These are phyloP conservation scores for Nicator chloris DNA, from an alignment of 2,113 vertebrate genomes.

Conservation along the genomic window DNA sequence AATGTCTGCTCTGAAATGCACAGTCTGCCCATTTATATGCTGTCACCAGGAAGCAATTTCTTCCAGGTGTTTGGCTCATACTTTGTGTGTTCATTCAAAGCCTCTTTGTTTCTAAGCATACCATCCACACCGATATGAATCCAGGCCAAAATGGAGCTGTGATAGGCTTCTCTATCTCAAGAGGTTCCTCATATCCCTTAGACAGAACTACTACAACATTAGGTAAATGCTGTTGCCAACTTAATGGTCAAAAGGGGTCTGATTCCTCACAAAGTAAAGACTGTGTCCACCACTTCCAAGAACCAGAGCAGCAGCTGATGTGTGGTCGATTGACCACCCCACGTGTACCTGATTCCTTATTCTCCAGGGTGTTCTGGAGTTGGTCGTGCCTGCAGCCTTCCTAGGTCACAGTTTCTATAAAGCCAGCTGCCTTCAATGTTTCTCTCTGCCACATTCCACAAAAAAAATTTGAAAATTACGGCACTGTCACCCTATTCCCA, in stretches of 20 bases:
- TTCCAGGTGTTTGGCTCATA: constrained; percentile 15
- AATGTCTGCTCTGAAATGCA: background rate
- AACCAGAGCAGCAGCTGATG: background rate
- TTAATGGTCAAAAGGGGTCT: background rate
- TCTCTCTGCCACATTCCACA: background rate
- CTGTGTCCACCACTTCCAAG: background rate
- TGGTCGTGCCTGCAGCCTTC: background rate
- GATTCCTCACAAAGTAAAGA: background rate
- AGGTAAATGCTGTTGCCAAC: background rate
- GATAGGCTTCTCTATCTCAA: background rate
- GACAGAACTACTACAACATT: background rate
- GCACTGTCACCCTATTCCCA: background rate
- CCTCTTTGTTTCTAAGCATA: background rate
- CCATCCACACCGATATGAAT: background rate
- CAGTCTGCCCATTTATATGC: background rate
- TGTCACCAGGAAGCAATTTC: constrained; percentile 15
- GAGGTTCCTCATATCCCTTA: background rate
- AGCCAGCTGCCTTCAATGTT: background rate
- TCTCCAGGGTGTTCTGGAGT: background rate
- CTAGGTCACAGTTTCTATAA: background rate
- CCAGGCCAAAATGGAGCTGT: background rate
- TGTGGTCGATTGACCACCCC: background rate
- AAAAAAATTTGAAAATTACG: background rate
- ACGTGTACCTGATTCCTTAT: fast-evolving
- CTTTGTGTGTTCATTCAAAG: constrained; percentile 6